These are phyloP conservation scores for Melikaiella ostensackeni DNA, from an alignment of 2,888 invertebrate genomes.

Conservation along the genomic window DNA sequence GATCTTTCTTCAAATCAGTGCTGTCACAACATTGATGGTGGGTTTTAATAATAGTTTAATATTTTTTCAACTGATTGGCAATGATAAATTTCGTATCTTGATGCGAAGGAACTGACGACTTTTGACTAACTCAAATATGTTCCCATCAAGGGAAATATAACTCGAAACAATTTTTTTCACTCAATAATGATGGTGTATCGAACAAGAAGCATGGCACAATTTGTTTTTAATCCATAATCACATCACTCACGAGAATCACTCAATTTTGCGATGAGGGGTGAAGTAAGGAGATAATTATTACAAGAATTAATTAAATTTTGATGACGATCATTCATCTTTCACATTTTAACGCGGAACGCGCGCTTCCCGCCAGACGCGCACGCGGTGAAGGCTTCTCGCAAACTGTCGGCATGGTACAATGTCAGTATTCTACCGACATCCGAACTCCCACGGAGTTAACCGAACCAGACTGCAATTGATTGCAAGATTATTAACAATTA, in stretches of 20 bases:
- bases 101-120: not conserved
- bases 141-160: not conserved
- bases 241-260: not conserved
- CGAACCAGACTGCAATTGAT: slow-evolving; percentile 58
- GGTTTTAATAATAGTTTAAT: too few species aligned
- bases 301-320: not conserved
- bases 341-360: slow-evolving; percentile 49
- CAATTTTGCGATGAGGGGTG: not conserved
- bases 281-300: not conserved
- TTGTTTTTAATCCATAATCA: not conserved
- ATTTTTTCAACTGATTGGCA: too few species aligned
- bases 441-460: slow-evolving; percentile 69
- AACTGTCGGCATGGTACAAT: slow-evolving; percentile 69
- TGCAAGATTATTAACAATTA: slow-evolving; percentile 9
- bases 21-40: not conserved
- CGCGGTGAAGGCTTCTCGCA: slow-evolving; percentile 73
- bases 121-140: not conserved
- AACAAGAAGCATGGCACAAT: slow-evolving; percentile 19
- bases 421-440: slow-evolving; percentile 58
- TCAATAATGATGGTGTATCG: not conserved
- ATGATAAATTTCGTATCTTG: too few species aligned
- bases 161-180: not conserved
- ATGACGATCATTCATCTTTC: slow-evolving; percentile 44
- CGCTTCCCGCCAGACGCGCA: slow-evolving; percentile 52
- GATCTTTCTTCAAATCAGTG: not conserved